A percentile compares a stretch with the other conserved stretches of the same genome.
Conservation (phyloP, 2,113 vertebrate genomes). For the Thermophis baileyi region DNA sequence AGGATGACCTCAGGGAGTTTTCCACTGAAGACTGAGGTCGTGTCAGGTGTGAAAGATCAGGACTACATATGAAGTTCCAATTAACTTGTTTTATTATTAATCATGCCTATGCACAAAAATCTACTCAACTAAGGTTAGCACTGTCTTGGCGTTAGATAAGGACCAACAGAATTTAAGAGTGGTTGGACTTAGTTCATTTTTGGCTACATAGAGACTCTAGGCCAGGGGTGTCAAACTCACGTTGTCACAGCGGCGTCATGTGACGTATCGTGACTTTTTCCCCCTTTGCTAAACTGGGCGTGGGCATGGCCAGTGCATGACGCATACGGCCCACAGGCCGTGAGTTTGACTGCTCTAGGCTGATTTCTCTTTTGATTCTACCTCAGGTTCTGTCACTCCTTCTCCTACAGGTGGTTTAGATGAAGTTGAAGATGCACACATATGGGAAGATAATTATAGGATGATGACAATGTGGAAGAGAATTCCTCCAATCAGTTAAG, state of each 20-base stretch:
- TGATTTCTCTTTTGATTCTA: neutral
- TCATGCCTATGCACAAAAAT: neutral
- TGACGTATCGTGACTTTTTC: too few relatives aligned
- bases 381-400: neutral
- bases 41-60: neutral
- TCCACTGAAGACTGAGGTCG: constrained; percentile 80
- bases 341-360: neutral
- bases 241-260: too few relatives aligned
- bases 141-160: neutral
- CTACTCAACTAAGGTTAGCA: neutral
- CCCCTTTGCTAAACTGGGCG: too few relatives aligned
- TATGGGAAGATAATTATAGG: neutral
- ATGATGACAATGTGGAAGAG: neutral
- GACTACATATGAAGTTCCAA: neutral
- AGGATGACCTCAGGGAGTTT: constrained; percentile 95
- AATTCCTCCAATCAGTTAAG: neutral
- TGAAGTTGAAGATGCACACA: neutral
- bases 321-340: too few relatives aligned
- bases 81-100: neutral
- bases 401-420: neutral
- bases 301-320: too few relatives aligned
- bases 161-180: neutral
- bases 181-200: neutral
- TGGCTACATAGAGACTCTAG: neutral
- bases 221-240: too few relatives aligned